These are phyloP conservation scores for Campoletis raptor DNA, from an alignment of 2,888 invertebrate genomes.

Conservation along the genomic window DNA sequence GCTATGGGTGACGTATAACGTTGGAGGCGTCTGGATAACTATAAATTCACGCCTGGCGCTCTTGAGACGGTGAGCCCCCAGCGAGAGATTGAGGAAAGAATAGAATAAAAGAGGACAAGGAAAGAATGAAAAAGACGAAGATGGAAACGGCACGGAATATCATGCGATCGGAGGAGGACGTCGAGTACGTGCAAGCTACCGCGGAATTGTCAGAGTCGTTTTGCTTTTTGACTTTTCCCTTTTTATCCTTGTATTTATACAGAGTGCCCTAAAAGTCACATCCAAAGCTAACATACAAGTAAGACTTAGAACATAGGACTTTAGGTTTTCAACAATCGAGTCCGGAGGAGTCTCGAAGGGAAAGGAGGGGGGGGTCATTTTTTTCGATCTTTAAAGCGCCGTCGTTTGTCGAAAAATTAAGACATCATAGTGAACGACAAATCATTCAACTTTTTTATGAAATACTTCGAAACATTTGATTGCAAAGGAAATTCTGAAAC, in stretches of 20 bases:
- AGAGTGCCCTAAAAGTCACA: neutral
- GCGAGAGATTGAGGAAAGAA: conserved; percentile 50
- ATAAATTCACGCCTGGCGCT: conserved; percentile 59
- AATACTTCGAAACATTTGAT: neutral
- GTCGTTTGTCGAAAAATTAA: neutral
- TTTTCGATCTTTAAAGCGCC: neutral
- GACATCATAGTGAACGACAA: no score
- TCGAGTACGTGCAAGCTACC: conserved; percentile 64
- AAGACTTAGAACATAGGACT: neutral
- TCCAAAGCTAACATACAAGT: neutral
- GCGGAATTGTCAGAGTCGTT: conserved; percentile 50
- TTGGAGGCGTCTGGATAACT: conserved; percentile 57
- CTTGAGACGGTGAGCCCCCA: conserved; percentile 20
- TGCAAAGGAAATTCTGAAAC: no score
- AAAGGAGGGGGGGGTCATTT: neutral
- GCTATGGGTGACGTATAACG: conserved; percentile 52
- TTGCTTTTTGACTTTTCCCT: conserved; percentile 7
- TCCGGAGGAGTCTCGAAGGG: neutral
- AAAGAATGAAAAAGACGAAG: conserved; percentile 63
- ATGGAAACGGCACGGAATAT: conserved; percentile 59
- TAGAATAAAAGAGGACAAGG: conserved; percentile 45
- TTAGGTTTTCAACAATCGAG: neutral
- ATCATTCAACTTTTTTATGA: neutral
- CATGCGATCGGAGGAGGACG: conserved; percentile 57
- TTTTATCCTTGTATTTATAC: neutral